Conservation (phyloP, 2,797 vertebrate species). For the Oreochromis grahami region DNA sequence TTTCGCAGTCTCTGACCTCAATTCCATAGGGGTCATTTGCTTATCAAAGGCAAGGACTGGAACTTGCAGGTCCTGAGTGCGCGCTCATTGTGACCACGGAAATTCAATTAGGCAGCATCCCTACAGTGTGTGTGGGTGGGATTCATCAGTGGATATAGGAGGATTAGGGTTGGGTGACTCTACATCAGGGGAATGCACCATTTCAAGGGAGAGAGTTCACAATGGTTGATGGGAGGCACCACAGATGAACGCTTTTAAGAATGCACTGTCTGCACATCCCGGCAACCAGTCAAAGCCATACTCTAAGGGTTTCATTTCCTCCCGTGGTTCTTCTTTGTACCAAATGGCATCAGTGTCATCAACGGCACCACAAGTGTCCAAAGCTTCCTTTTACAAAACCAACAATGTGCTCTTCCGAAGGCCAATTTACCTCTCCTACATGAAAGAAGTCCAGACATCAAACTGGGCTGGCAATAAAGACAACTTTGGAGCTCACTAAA, state of each 20-base stretch:
- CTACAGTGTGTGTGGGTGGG: slow-evolving; percentile 54
- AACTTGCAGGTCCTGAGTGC: slow-evolving; percentile 75
- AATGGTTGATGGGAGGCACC: slow-evolving; percentile 59
- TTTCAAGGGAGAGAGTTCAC: slow-evolving; percentile 64
- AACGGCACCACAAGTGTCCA: background rate
- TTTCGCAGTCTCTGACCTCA: slow-evolving; percentile 86
- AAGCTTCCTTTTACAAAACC: slow-evolving; percentile 36
- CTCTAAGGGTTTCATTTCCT: slow-evolving; percentile 61
- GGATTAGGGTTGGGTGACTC: slow-evolving; percentile 73
- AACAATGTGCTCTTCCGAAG: slow-evolving; percentile 28
- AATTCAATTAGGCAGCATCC: slow-evolving; percentile 85
- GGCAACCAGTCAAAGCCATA: slow-evolving; percentile 49
- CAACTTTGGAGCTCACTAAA: background rate
- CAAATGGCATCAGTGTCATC: slow-evolving; percentile 55
- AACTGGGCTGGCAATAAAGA: background rate
- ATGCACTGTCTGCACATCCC: slow-evolving; percentile 32
- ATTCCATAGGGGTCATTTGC: slow-evolving; percentile 87
- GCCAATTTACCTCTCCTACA: slow-evolving; percentile 29
- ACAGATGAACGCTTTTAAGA: slow-evolving; percentile 62
- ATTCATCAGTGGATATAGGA: slow-evolving; percentile 70
- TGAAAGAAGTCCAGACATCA: slow-evolving; percentile 11
- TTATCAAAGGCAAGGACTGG: slow-evolving; percentile 85
- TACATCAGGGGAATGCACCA: slow-evolving; percentile 54
- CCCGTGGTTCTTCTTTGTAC: slow-evolving; percentile 49
- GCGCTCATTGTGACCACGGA: slow-evolving; percentile 84